Evolutionary conservation across 2,888 invertebrate species (phyloP).

Genomic region (Phengaris arion): DNA sequence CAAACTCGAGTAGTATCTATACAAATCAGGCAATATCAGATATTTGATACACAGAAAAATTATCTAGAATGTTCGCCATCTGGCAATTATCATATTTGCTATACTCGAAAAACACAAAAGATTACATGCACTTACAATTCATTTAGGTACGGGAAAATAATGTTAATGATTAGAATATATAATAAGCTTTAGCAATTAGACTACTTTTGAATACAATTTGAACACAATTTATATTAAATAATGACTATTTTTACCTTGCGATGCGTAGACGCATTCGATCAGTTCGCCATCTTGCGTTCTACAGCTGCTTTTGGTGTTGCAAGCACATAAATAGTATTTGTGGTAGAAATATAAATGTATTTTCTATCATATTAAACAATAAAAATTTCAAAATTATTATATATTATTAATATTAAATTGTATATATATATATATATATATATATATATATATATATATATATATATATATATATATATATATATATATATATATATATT

Average conservation of each 20-base stretch:
- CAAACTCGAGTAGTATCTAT: too few relatives aligned
- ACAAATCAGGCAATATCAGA: too few relatives aligned
- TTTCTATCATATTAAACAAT: background rate
- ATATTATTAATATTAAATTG: too few relatives aligned
- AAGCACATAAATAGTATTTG: constrained; percentile 2
- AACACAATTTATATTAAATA: background rate
- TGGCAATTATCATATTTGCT: background rate
- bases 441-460: too few relatives aligned
- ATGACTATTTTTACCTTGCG: background rate
- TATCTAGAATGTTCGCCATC: too few relatives aligned
- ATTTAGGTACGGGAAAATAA: background rate
- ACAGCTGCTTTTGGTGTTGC: background rate
- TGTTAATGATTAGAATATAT: background rate
- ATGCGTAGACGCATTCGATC: background rate
- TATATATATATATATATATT: too few relatives aligned
- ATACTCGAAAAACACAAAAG: constrained; percentile 14
- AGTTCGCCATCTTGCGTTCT: background rate
- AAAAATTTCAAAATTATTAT: too few relatives aligned
- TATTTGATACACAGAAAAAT: too few relatives aligned
- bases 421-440: too few relatives aligned
- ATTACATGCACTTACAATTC: background rate
- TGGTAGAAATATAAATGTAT: background rate
- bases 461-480: too few relatives aligned
- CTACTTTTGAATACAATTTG: constrained; percentile 11
- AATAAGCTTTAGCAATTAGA: background rate